These are phyloP conservation scores for Eurytemora carolleeae DNA, from an alignment of 1,140 invertebrate genomes.

Conservation along the genomic window DNA sequence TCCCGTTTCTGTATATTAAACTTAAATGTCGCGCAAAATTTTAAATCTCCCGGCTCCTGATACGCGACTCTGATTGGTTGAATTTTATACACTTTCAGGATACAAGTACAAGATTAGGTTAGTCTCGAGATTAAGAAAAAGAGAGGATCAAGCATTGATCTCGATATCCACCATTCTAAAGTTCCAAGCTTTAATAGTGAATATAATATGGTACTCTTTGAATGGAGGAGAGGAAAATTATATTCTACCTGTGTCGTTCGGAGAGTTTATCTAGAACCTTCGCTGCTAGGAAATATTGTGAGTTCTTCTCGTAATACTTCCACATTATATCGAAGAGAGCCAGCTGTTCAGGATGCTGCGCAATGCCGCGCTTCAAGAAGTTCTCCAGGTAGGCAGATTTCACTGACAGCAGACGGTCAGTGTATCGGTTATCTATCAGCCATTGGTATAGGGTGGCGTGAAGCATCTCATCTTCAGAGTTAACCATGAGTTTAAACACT, in stretches of 20 bases:
- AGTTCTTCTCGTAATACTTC: conserved; percentile 84
- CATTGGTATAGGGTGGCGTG: conserved; percentile 83
- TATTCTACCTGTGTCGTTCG: conserved; percentile 47
- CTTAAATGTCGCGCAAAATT: too few species aligned
- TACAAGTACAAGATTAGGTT: too few species aligned
- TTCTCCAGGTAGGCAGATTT: conserved; percentile 22
- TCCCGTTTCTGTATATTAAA: too few species aligned
- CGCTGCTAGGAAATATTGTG: conserved; percentile 78
- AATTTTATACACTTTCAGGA: too few species aligned
- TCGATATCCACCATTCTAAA: too few species aligned
- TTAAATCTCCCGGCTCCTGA: too few species aligned
- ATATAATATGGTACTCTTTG: conserved; percentile 8
- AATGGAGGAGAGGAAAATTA: not conserved
- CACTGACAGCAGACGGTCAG: conserved; percentile 2
- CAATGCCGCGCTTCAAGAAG: conserved; percentile 22
- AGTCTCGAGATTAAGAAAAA: too few species aligned
- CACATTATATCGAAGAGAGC: conserved; percentile 67
- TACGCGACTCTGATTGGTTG: too few species aligned
- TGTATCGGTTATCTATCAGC: conserved; percentile 50
- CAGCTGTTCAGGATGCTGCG: conserved; percentile 24
- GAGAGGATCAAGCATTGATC: too few species aligned
- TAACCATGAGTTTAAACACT: conserved; percentile 27
- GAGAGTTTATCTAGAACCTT: conserved; percentile 70
- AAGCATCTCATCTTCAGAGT: conserved; percentile 56
- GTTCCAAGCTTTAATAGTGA: too few species aligned